A percentile compares a stretch with the other conserved stretches of the same genome.
Evolutionary conservation across 1,140 invertebrate genomes (phyloP).

Genomic region (Reticulitermes speratus): DNA sequence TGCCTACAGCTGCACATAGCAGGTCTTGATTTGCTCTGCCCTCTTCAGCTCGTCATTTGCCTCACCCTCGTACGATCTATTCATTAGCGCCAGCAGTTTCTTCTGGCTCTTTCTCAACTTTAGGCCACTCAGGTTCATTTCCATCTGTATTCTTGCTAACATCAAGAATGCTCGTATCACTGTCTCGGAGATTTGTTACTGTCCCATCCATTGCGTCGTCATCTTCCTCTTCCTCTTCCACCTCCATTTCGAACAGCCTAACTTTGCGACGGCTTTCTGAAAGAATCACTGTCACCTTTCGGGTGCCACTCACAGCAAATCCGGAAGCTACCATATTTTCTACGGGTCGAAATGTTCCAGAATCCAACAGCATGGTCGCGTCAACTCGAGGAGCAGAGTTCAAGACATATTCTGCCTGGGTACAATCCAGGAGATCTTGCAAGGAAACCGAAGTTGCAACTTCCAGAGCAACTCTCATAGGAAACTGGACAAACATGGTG

Average conservation of each 20-base stretch:
- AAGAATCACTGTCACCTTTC: conserved; percentile 85
- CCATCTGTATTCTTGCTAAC: conserved; percentile 21
- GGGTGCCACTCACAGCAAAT: conserved; percentile 81
- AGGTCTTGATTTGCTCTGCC: too few species aligned
- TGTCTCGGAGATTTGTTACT: conserved; percentile 37
- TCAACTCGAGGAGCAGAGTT: conserved; percentile 20
- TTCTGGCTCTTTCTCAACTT: background rate
- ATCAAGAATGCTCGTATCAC: conserved; percentile 32
- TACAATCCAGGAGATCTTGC: background rate
- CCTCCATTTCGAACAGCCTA: conserved; percentile 87
- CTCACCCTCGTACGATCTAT: background rate
- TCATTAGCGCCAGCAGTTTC: background rate
- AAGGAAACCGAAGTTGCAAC: background rate
- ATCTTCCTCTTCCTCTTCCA: conserved; percentile 85
- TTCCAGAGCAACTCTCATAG: conserved; percentile 37
- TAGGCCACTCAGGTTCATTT: background rate
- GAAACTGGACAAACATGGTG: conserved; percentile 66
- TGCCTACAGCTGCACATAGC: too few species aligned
- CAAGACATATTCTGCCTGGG: background rate
- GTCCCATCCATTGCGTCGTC: conserved; percentile 59
- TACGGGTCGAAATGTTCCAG: conserved; percentile 50
- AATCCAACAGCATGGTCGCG: conserved; percentile 38
- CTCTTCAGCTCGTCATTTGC: too few species aligned
- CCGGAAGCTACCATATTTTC: conserved; percentile 70
- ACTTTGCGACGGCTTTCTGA: conserved; percentile 78